phyloP scores from a whole-genome alignment of 2,888 invertebrate genomes.

The Pomacea canaliculata region DNA sequence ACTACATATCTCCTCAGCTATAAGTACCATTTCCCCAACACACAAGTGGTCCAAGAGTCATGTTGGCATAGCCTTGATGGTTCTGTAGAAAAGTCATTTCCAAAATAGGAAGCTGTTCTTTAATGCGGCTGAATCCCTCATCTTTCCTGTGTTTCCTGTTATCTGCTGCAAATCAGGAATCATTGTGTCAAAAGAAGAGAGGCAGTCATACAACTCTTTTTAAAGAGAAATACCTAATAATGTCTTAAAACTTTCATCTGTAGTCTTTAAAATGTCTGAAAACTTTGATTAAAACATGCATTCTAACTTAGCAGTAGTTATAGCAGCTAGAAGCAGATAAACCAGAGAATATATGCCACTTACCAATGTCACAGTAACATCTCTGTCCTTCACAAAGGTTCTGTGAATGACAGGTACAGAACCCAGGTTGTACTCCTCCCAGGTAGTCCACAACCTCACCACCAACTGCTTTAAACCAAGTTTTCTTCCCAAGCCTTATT shows the following conservation, averaged over 20 bases:
- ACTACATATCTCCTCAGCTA: too few species aligned
- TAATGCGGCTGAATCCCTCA: slow-evolving; percentile 85
- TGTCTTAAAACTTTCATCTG: too few species aligned
- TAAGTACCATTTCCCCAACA: slow-evolving; percentile 90
- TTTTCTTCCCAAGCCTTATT: slow-evolving; percentile 49
- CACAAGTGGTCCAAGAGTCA: slow-evolving; percentile 90
- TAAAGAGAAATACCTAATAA: too few species aligned
- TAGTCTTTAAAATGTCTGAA: too few species aligned
- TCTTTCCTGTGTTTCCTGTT: slow-evolving; percentile 71
- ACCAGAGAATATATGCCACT: neutral
- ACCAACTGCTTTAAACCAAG: slow-evolving; percentile 56
- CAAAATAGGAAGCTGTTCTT: slow-evolving; percentile 87
- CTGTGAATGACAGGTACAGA: slow-evolving; percentile 76
- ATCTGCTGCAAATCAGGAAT: neutral
- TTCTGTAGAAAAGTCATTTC: slow-evolving; percentile 92
- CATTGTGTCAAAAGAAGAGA: neutral
- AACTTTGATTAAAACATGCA: too few species aligned
- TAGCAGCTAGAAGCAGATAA: too few species aligned
- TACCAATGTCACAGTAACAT: slow-evolving; percentile 87
- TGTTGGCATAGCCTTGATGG: slow-evolving; percentile 75
- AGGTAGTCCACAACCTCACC: slow-evolving; percentile 57
- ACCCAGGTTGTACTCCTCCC: slow-evolving; percentile 43
- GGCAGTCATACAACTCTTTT: too few species aligned
- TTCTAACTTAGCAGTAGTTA: too few species aligned
- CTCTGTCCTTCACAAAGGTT: slow-evolving; percentile 85